Base-by-base conservation (phyloP, 2,797 vertebrate genomes). In the Limosa lapponica region DNA sequence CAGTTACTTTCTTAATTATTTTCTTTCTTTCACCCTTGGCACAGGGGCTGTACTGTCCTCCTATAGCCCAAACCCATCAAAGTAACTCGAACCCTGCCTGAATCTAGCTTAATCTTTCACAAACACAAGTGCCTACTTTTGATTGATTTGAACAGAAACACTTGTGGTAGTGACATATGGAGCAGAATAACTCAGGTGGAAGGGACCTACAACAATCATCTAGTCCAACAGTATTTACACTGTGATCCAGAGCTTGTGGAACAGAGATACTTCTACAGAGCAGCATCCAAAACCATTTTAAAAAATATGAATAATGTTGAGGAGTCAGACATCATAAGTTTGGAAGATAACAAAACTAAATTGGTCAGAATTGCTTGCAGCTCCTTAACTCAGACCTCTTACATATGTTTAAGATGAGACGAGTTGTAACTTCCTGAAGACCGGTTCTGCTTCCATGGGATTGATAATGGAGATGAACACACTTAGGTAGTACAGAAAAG, bases 101-200 rank as follows among this genome's bases (percentile, higher is more conserved):
- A 83, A 73, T 39, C 8, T 8, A 39, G 10, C 10, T 85, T 36
- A 43, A 39, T 13, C 20, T 75, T 72, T 46, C 48, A 77, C 48
- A 77, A 43, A 41, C 37, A 49, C 11, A 51, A 49, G 16, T 13
- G 46, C 24, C 22, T 59, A 22, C 8, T 82, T 62, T 49, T 58
- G 6, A 15, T 46, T 48, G 14, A 48, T 59, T 86, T 74, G 25
- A 51, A 41, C 16, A 62, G 30, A 5, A 91, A 19, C 20, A 9
- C 10, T 36, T 65, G 6, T 8, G 9, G 9, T 2, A 3, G 49
- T 16, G 18, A 43, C 27, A 37, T 7, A 19, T 2, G 3, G 25
- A 61, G 5, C 8, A 44, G 34, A 80, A 61, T 3, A 81, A 34
- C 8, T 70, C 24, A 66, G 54, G 2, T 77, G 18, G 17, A 87